Percentiles rank a stretch among this genome's conserved stretches.
Evolutionary conservation across 2,797 vertebrate genomes (phyloP).

Genomic region (Myotis myotis): DNA sequence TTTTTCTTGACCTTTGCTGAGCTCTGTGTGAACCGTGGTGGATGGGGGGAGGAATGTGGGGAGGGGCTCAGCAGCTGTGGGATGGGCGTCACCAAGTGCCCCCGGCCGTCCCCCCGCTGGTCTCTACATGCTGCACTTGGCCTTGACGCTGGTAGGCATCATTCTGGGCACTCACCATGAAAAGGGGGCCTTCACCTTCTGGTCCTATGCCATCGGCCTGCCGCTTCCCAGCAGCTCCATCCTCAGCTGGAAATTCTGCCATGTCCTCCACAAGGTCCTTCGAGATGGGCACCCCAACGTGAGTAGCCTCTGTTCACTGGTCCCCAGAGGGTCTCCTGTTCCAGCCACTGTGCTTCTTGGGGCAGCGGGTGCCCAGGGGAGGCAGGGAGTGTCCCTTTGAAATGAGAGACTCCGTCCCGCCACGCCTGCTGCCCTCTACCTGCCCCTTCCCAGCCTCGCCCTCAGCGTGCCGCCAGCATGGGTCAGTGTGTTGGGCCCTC

Average conservation of each 20-base stretch:
- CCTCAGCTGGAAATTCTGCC: conserved; percentile 99
- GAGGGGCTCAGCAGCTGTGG: background rate
- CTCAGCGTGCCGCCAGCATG: rapidly evolving
- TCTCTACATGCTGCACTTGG: conserved; percentile 3
- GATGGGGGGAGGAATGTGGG: background rate
- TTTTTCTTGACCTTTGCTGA: too few relatives aligned
- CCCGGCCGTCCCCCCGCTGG: background rate
- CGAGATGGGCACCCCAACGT: conserved; percentile 96
- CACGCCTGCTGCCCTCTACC: rapidly evolving
- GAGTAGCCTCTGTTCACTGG: conserved; percentile 72
- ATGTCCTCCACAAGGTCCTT: conserved; percentile 96
- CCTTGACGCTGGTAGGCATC: conserved; percentile 92
- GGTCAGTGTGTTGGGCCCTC: rapidly evolving
- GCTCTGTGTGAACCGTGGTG: background rate
- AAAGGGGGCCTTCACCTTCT: conserved; percentile 98
- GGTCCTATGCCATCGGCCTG: conserved; percentile 96
- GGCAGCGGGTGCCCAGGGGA: background rate
- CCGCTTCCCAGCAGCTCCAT: conserved; percentile 94
- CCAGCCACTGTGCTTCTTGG: background rate
- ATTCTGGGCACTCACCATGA: conserved; percentile 97
- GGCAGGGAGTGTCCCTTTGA: background rate
- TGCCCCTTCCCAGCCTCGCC: rapidly evolving
- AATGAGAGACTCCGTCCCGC: rapidly evolving
- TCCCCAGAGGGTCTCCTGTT: background rate
- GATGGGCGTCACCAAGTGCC: background rate